Evolutionary conservation across 1,140 invertebrate species (phyloP).

Genomic region (Aricia agestis): DNA sequence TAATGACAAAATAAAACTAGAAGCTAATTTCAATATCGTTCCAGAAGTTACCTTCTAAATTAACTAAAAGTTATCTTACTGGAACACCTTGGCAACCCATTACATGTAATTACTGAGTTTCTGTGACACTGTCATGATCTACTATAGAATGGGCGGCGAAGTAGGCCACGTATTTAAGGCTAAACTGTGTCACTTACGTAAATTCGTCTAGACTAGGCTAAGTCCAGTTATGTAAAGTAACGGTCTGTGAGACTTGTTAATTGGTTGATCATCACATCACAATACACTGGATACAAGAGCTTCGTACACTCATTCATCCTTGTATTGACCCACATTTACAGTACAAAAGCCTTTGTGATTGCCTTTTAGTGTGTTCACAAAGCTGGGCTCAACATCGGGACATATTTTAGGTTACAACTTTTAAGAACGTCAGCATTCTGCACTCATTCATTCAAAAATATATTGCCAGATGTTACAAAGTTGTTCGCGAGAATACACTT

Average conservation of each 20-base stretch:
- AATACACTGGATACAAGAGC: slow-evolving; percentile 27
- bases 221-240: slow-evolving; percentile 2
- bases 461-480: too few species aligned
- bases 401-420: not conserved
- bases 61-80: not conserved
- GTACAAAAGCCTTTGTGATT: not conserved
- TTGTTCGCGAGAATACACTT: too few species aligned
- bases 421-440: too few species aligned
- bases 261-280: slow-evolving; percentile 34
- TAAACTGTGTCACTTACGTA: slow-evolving; percentile 15
- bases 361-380: not conserved
- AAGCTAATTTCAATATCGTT: too few species aligned
- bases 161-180: not conserved
- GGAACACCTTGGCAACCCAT: not conserved
- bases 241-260: slow-evolving; percentile 29
- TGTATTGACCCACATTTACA: slow-evolving; percentile 25
- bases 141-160: not conserved
- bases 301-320: slow-evolving; percentile 28
- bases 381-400: not conserved
- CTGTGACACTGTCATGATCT: not conserved
- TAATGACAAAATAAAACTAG: too few species aligned
- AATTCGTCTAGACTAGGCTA: slow-evolving; percentile 8
- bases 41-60: not conserved
- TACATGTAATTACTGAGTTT: not conserved
- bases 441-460: too few species aligned